phyloP scores from a whole-genome alignment of 2,113 vertebrate species.

The Chaenogobius annularis region DNA sequence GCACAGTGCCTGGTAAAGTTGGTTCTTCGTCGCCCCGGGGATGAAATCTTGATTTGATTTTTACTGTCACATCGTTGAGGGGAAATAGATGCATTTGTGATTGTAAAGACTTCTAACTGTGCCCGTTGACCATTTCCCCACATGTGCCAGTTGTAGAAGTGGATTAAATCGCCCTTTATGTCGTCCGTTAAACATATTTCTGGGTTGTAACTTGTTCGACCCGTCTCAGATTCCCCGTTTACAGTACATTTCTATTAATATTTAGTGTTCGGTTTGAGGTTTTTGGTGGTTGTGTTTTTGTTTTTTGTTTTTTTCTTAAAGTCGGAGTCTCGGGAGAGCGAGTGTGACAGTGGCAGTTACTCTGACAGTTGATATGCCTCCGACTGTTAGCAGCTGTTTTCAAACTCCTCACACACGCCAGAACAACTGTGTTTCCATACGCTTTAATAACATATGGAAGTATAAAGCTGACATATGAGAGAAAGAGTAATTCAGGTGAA shows the following conservation, averaged over 20 bases:
- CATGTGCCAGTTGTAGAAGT: background rate
- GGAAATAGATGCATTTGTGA: background rate
- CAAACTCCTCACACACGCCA: slow-evolving; percentile 19
- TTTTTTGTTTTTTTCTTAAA: slow-evolving; percentile 31
- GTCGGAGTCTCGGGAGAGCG: slow-evolving; percentile 63
- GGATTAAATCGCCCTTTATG: background rate
- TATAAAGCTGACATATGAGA: background rate
- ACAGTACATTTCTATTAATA: slow-evolving; percentile 39
- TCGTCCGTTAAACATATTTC: background rate
- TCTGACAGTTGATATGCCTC: slow-evolving; percentile 68
- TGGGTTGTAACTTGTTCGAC: background rate
- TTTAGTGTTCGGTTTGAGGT: slow-evolving; percentile 30
- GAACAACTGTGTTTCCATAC: slow-evolving; percentile 4
- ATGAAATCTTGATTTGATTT: no score
- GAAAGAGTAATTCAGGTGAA: background rate
- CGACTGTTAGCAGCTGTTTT: slow-evolving; percentile 66
- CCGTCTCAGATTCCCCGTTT: slow-evolving; percentile 14
- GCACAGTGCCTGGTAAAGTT: background rate
- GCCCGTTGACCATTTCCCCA: background rate
- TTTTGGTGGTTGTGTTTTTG: no score
- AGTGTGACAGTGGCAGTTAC: slow-evolving; percentile 68
- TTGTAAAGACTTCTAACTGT: background rate
- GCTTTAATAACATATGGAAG: background rate
- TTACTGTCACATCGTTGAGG: no score
- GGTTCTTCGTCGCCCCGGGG: background rate